Evolutionary conservation across 2,888 invertebrate genomes (phyloP).

Genomic region (Chrysolina americana): DNA sequence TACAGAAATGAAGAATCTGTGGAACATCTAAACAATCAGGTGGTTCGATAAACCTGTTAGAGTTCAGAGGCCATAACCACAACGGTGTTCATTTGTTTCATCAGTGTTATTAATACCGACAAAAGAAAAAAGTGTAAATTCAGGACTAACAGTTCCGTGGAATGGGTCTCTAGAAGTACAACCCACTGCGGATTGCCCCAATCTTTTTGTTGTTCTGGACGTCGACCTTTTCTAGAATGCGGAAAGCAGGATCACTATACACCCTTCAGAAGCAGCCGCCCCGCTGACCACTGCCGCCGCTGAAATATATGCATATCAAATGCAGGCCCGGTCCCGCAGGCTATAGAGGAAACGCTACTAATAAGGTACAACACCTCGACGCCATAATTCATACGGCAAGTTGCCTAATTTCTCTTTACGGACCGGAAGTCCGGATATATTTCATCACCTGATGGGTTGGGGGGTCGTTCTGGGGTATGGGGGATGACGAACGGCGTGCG

Average conservation of each 20-base stretch:
- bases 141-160: too few relatives aligned
- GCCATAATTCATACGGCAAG: slow-evolving; percentile 59
- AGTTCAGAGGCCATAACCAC: too few relatives aligned
- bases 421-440: slow-evolving; percentile 46
- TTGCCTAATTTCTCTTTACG: slow-evolving; percentile 60
- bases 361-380: slow-evolving; percentile 59
- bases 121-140: too few relatives aligned
- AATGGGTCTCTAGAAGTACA: too few relatives aligned
- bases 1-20: too few relatives aligned
- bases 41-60: too few relatives aligned
- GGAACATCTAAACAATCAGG: too few relatives aligned
- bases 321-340: slow-evolving; percentile 17
- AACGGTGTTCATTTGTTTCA: too few relatives aligned
- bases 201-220: background rate
- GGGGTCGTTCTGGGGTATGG: slow-evolving; percentile 17
- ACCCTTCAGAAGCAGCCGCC: slow-evolving; percentile 6
- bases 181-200: too few relatives aligned
- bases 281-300: slow-evolving; percentile 5
- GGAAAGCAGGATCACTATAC: background rate
- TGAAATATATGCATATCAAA: slow-evolving; percentile 23
- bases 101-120: too few relatives aligned
- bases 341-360: slow-evolving; percentile 49
- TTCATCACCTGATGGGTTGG: slow-evolving; percentile 41
- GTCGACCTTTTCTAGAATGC: slow-evolving; percentile 6
- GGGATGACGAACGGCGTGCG: slow-evolving; percentile 20